phyloP scores from a whole-genome alignment of 2,797 vertebrate species.

The Takifugu ocellatus region DNA sequence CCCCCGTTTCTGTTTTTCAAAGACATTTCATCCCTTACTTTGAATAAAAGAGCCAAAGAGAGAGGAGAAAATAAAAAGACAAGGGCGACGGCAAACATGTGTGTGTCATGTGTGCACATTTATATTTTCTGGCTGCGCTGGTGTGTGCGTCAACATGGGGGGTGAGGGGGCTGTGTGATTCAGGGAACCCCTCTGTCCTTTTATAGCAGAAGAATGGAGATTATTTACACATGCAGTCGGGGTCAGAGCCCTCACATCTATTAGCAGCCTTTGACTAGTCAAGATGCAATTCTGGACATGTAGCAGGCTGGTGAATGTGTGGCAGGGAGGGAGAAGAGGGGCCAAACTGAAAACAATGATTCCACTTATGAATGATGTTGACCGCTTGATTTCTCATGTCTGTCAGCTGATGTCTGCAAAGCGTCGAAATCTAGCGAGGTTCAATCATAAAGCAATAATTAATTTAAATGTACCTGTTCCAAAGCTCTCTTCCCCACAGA shows the following conservation, averaged over 20 bases:
- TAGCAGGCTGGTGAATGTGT: conserved; percentile 15
- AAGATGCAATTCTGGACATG: conserved; percentile 33
- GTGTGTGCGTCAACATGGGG: conserved; percentile 38
- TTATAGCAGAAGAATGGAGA: conserved; percentile 91
- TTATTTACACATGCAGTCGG: conserved; percentile 79
- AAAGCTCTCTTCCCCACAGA: conserved; percentile 98
- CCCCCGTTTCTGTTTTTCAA: conserved; percentile 3
- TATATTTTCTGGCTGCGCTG: conserved; percentile 16
- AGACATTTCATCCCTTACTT: not conserved
- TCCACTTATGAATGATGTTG: not conserved
- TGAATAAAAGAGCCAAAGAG: not conserved
- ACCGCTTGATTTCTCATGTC: not conserved
- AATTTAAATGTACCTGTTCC: conserved; percentile 83
- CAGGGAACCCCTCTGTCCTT: conserved; percentile 82
- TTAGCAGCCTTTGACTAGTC: conserved; percentile 52
- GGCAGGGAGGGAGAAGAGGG: conserved; percentile 4
- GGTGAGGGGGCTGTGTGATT: conserved; percentile 60
- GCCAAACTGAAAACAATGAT: conserved; percentile 24
- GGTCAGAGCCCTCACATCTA: conserved; percentile 66
- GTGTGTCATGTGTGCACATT: conserved; percentile 14
- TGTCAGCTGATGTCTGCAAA: not conserved
- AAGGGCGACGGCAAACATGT: not conserved
- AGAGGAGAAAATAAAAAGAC: not conserved
- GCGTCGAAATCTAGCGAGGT: not conserved
- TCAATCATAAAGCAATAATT: no score